phyloP scores from a whole-genome alignment of 2,888 invertebrate species.

The Hydrotaea cyrtoneurina region DNA sequence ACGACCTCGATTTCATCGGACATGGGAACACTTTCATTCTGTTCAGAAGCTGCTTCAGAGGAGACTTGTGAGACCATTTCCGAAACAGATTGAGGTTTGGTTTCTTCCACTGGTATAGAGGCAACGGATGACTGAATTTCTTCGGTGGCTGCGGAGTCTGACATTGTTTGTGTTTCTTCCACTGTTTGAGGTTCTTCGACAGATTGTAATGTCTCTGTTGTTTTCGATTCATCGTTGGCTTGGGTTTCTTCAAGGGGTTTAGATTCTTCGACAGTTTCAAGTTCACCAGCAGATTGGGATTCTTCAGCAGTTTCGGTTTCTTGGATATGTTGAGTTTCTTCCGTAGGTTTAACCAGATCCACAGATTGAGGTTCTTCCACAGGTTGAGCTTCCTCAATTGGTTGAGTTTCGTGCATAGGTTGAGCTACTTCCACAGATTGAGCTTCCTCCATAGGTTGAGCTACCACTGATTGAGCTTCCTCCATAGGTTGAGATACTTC shows the following conservation, averaged over 20 bases:
- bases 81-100: not conserved
- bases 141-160: not conserved
- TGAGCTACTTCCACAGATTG: not conserved
- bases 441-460: constrained; percentile 1
- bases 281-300: not conserved
- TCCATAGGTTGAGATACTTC: not conserved
- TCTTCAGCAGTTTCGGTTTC: not conserved
- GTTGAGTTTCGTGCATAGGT: constrained; percentile 7
- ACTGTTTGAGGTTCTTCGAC: constrained; percentile 10
- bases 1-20: not conserved
- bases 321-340: constrained; percentile 23
- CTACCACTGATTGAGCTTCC: constrained; percentile 4
- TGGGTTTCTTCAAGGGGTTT: not conserved
- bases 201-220: constrained; percentile 6
- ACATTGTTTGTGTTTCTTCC: constrained; percentile 4
- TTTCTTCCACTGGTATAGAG: constrained; percentile 1
- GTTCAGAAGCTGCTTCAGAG: not conserved
- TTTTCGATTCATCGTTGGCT: not conserved
- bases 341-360: not conserved
- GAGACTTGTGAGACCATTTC: not conserved
- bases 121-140: not conserved
- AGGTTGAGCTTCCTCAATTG: not conserved
- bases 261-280: constrained; percentile 1
- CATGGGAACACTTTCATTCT: not conserved
- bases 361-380: not conserved